Evolutionary conservation across 2,797 vertebrate genomes (phyloP).

Genomic region (Sebastes variabilis): DNA sequence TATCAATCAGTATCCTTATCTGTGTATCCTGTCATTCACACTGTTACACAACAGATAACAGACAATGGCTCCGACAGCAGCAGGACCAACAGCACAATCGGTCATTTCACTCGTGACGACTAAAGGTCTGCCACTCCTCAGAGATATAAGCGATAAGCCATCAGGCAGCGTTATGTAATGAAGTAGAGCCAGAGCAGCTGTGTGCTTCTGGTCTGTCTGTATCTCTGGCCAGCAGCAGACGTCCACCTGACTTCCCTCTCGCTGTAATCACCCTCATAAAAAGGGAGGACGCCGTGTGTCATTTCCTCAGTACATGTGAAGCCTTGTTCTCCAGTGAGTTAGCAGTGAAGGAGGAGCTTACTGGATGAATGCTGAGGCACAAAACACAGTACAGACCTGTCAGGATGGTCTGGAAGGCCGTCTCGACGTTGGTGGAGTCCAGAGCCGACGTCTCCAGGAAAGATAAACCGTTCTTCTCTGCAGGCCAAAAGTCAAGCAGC

Average conservation of each 20-base stretch:
- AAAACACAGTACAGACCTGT: constrained; percentile 71
- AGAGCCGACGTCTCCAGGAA: constrained; percentile 96
- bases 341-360: not conserved
- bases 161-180: not conserved
- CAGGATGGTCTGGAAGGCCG: constrained; percentile 93
- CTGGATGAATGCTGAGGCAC: not conserved
- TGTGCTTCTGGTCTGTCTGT: not conserved
- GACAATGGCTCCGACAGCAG: not conserved
- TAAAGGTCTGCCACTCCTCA: not conserved
- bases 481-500: not conserved
- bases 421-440: constrained; percentile 95
- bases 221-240: not conserved
- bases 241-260: not conserved
- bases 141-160: not conserved
- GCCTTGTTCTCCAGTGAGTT: not conserved
- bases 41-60: not conserved
- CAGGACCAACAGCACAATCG: not conserved
- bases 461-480: constrained; percentile 94
- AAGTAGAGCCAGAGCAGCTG: not conserved
- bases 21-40: too few species aligned
- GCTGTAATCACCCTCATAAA: not conserved
- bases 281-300: not conserved
- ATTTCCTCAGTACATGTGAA: not conserved
- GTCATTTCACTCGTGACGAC: not conserved
- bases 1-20: too few species aligned